phyloP scores from a whole-genome alignment of 2,888 invertebrate species.

The Rhaphigaster nebulosa region DNA sequence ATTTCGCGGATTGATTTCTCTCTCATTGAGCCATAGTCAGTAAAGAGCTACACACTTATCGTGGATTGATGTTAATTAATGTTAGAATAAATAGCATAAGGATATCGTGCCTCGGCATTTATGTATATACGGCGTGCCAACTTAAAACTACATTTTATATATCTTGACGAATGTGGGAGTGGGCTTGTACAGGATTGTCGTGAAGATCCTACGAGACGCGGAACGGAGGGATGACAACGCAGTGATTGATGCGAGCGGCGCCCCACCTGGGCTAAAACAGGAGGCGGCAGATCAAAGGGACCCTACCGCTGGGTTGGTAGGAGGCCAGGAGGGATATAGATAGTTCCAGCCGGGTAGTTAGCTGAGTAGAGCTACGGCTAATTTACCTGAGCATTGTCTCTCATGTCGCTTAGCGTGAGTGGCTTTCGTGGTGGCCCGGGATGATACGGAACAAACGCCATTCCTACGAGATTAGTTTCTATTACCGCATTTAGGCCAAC shows the following conservation, averaged over 20 bases:
- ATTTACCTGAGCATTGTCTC: neutral
- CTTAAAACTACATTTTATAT: neutral
- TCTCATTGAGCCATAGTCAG: no score
- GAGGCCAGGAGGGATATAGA: neutral
- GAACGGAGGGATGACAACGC: neutral
- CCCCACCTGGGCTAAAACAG: conserved; percentile 41
- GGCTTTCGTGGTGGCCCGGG: neutral
- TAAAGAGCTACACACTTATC: no score
- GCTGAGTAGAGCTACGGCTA: neutral
- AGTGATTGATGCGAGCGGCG: conserved; percentile 40
- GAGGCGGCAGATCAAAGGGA: conserved; percentile 31
- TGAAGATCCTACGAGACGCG: neutral
- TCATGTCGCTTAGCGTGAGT: neutral
- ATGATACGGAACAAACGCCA: neutral
- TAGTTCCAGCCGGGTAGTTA: neutral
- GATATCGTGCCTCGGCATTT: no score
- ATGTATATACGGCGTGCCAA: no score
- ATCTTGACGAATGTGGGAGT: neutral
- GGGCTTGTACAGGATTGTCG: neutral
- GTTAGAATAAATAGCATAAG: no score
- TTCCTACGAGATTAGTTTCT: neutral
- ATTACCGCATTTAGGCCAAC: no score
- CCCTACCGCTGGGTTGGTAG: neutral
- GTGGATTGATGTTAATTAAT: no score
- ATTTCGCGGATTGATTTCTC: no score